phyloP scores from a whole-genome alignment of 92 coral and sea anemone genomes.

The Paramuricea clavata region DNA sequence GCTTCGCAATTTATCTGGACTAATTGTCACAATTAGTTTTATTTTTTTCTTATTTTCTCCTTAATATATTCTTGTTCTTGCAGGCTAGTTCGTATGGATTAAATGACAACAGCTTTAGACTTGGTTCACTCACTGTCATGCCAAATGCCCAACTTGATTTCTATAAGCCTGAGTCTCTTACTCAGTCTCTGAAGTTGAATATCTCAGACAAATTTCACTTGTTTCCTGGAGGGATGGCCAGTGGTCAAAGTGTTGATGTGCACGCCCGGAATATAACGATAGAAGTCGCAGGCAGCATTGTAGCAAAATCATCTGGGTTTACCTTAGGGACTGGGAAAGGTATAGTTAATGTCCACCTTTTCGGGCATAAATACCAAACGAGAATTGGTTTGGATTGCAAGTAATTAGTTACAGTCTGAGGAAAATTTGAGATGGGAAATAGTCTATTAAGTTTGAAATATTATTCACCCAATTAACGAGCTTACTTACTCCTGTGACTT shows the following conservation, averaged over 20 bases:
- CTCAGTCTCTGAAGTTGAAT: constrained; percentile 77
- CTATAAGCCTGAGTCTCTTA: constrained; percentile 53
- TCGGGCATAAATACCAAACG: too few relatives aligned
- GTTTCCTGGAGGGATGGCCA: constrained; percentile 87
- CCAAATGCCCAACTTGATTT: constrained; percentile 83
- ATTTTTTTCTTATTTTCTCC: too few relatives aligned
- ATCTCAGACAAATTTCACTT: constrained; percentile 75
- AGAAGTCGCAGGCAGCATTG: constrained; percentile 82
- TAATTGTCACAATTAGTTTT: too few relatives aligned
- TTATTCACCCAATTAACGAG: too few relatives aligned
- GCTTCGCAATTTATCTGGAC: too few relatives aligned
- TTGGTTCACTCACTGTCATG: constrained; percentile 89
- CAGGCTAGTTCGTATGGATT: constrained; percentile 90
- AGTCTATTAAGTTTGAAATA: too few relatives aligned
- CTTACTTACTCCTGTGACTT: too few relatives aligned
- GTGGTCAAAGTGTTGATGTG: constrained; percentile 79
- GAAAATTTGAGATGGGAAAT: too few relatives aligned
- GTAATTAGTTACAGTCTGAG: too few relatives aligned
- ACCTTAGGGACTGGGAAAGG: constrained; percentile 65
- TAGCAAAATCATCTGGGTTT: constrained; percentile 71
- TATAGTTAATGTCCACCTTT: neutral
- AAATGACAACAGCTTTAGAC: constrained; percentile 71
- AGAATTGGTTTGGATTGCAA: too few relatives aligned
- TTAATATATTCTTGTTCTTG: too few relatives aligned
- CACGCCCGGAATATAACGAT: constrained; percentile 80